These are phyloP conservation scores for Diorhabda elongata DNA, from an alignment of 1,140 invertebrate species.

Conservation along the genomic window DNA sequence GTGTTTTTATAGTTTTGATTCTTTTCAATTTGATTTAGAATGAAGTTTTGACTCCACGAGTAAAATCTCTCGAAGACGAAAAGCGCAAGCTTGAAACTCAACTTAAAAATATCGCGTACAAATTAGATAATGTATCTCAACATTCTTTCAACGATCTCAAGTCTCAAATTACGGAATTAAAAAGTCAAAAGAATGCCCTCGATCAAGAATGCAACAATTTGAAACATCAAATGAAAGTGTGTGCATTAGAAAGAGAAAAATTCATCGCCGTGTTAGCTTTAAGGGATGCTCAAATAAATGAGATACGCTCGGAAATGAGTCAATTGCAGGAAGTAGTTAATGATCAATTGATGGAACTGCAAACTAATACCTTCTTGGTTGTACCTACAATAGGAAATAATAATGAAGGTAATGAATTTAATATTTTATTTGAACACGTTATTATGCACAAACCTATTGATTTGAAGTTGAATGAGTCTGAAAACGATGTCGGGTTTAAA, in stretches of 20 bases:
- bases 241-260: constrained; percentile 43
- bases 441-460: too few relatives aligned
- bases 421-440: not conserved
- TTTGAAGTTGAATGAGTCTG: too few relatives aligned
- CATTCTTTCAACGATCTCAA: constrained; percentile 22
- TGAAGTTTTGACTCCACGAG: constrained; percentile 19
- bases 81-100: constrained; percentile 15
- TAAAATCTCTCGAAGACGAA: constrained; percentile 32
- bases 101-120: constrained; percentile 9
- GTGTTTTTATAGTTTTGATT: too few relatives aligned
- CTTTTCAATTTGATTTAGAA: constrained; percentile 17
- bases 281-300: constrained; percentile 41
- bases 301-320: constrained; percentile 43
- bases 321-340: constrained; percentile 42
- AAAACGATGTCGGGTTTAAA: too few relatives aligned
- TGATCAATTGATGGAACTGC: constrained; percentile 39
- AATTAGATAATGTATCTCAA: constrained; percentile 13
- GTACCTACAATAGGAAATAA: constrained; percentile 13
- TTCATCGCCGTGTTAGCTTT: constrained; percentile 38
- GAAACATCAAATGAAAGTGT: constrained; percentile 37
- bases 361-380: constrained; percentile 27
- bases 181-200: constrained; percentile 30
- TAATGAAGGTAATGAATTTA: not conserved
- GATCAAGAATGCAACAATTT: constrained; percentile 34
- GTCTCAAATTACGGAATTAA: constrained; percentile 33